Evolutionary conservation across 2,797 vertebrate species (phyloP), one percentile per base, ranked within the genome.

Genomic region (Diplodus puntazzo): DNA sequence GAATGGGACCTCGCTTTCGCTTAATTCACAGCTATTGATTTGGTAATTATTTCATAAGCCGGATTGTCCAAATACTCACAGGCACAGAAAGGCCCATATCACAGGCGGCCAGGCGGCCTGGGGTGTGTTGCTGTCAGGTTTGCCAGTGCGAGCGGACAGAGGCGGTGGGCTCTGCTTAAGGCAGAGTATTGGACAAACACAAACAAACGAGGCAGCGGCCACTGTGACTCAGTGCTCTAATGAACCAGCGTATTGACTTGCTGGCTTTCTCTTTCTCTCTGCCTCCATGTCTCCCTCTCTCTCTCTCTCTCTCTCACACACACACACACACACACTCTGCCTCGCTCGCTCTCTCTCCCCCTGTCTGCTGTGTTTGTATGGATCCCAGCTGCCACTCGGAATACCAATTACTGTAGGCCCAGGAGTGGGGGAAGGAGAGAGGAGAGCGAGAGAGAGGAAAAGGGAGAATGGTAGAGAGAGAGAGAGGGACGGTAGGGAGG

Each of bases 211-310:
- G 94, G 93, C 94, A 93, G 94, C 90, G 92, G 91, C 91, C 94
- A 93, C 93, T 93, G 93, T 96, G 95, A 95, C 94, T 96, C 94
- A 95, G 94, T 94, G 93, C 93, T 94, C 94, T 96, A 96, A 96
- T 96, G 95, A 96, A 96, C 93, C 95, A 95, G 89, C 88, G 93
- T 95, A 96, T 96, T 96, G 95, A 96, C 95, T 95, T 92, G 93
- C 94, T 94, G 92, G 94, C 90, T 93, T 91, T 88, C 82, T 86
- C 89, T 87, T 73, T 90, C 88, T 90, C 80, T 82, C 89, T 88
- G 69, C 80, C 84, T 89, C 87, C 75, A 71, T 90, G 60, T 88
- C 80, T 85, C 72, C 78, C 79, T 80, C 83, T 82, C 73, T 49
- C 73, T 89, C 77, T 82, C 90, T 77, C 71, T 71, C 72, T 69